phyloP scores from a whole-genome alignment of 2,888 invertebrate species.

The Liposcelis brunnea region DNA sequence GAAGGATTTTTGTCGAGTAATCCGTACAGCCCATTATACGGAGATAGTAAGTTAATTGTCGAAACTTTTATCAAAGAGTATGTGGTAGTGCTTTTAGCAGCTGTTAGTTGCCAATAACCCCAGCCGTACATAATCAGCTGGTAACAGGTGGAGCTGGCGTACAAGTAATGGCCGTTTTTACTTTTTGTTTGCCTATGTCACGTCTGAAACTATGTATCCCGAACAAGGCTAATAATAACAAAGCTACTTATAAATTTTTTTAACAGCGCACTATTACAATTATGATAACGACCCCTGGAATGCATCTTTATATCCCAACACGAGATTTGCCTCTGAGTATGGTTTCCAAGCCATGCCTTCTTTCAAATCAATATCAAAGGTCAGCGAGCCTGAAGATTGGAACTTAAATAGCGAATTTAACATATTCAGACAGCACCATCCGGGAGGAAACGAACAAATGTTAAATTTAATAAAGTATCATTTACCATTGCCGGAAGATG shows the following conservation, averaged over 20 bases:
- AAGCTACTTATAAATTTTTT: background rate
- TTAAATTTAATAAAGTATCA: constrained; percentile 40
- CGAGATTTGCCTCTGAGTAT: constrained; percentile 89
- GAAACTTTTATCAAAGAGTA: no score
- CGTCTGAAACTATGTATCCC: no score
- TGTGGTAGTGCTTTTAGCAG: no score
- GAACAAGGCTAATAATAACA: no score
- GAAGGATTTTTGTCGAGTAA: constrained; percentile 62
- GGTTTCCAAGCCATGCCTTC: constrained; percentile 85
- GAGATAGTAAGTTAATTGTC: constrained; percentile 70
- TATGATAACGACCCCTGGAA: constrained; percentile 70
- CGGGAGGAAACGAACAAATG: constrained; percentile 48
- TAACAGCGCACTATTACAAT: constrained; percentile 74
- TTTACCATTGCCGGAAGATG: constrained; percentile 38
- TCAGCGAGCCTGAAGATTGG: constrained; percentile 28
- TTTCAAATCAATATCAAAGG: constrained; percentile 43
- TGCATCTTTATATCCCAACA: constrained; percentile 51
- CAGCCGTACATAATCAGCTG: no score
- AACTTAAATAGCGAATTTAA: constrained; percentile 39
- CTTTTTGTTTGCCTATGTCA: no score
- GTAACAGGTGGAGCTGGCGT: no score
- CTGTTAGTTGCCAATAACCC: no score
- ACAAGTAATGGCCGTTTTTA: no score
- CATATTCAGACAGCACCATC: constrained; percentile 73
- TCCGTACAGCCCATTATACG: constrained; percentile 64